Conservation (phyloP, 2,113 vertebrate genomes). For the Propithecus coquereli region DNA sequence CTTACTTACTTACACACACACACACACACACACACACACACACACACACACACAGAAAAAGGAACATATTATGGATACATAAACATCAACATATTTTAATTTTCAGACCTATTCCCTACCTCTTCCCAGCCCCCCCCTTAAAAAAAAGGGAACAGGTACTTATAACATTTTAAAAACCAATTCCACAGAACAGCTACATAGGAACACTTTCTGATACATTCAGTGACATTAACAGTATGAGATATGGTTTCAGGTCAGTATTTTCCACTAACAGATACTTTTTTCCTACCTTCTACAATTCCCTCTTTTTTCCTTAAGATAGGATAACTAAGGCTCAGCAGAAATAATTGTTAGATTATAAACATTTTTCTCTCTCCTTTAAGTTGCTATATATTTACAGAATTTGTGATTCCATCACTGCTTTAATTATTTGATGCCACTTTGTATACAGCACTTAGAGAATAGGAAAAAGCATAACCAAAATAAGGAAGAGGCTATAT, state of each 20-base stretch:
- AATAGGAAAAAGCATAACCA: conserved; percentile 24
- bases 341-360: conserved; percentile 13
- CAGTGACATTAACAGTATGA: conserved; percentile 27
- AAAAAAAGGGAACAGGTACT: not conserved
- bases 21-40: not conserved
- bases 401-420: conserved; percentile 10
- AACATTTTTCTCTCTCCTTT: not conserved
- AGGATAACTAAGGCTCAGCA: not conserved
- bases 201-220: conserved; percentile 28
- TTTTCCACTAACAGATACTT: not conserved
- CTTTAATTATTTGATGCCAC: conserved; percentile 22
- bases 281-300: not conserved
- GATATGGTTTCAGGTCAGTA: not conserved
- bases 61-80: not conserved
- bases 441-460: not conserved
- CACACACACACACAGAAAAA: not conserved
- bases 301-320: not conserved
- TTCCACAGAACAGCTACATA: conserved; percentile 37
- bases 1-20: not conserved
- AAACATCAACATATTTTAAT: conserved; percentile 50
- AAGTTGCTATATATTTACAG: conserved; percentile 12
- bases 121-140: not conserved
- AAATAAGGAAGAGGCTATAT: not conserved
- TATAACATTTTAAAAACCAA: conserved; percentile 25
- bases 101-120: not conserved